A percentile compares a stretch with the other conserved stretches of the same genome.
Conservation (phyloP, 2,113 vertebrate genomes). For the Nothoprocta pentlandii region DNA sequence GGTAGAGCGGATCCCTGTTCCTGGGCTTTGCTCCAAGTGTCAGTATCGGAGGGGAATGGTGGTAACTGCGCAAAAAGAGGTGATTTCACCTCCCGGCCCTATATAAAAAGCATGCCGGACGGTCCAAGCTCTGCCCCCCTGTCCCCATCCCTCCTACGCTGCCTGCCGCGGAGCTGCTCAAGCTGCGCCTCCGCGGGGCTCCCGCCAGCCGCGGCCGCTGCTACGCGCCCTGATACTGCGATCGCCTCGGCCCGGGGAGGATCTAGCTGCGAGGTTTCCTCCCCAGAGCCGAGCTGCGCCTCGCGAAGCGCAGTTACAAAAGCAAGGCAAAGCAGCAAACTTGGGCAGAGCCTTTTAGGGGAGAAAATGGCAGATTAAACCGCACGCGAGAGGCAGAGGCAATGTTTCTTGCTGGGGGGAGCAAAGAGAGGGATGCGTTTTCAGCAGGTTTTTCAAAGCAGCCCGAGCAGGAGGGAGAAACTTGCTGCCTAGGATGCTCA, state of each 20-base stretch:
- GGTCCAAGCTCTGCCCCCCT: background rate
- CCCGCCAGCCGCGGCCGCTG: background rate
- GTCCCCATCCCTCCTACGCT: background rate
- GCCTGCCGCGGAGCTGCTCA: background rate
- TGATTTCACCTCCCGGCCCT: rapidly evolving
- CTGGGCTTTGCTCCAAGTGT: background rate
- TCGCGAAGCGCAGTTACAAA: rapidly evolving
- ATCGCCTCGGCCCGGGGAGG: background rate
- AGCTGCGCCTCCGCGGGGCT: background rate
- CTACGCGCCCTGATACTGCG: background rate
- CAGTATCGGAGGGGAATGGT: background rate
- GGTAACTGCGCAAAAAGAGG: background rate
- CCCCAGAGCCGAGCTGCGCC: background rate
- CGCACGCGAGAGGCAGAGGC: background rate
- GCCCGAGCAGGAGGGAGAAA: background rate
- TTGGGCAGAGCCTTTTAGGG: background rate
- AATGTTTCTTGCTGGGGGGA: background rate
- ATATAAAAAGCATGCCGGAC: background rate
- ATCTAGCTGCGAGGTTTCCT: background rate
- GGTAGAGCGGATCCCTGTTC: background rate
- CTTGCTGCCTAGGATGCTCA: background rate
- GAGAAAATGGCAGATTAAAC: background rate
- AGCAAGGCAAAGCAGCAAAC: rapidly evolving
- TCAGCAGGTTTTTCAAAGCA: background rate
- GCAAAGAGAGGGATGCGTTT: background rate